Base-by-base conservation (phyloP, 2,797 vertebrate genomes). In the Girardinus metallicus region DNA sequence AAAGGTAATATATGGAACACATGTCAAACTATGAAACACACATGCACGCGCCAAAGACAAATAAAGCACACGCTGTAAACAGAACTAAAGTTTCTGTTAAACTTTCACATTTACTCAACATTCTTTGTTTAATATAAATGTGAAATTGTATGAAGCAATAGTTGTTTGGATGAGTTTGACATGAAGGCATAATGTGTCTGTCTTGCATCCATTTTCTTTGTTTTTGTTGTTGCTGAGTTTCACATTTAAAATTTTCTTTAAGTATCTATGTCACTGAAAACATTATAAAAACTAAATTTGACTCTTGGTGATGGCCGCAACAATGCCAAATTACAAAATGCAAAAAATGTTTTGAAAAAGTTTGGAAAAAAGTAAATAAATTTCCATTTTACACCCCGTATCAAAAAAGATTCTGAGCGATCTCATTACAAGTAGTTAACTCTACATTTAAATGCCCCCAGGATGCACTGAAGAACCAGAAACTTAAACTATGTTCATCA, bases 1-100 rank as follows among this genome's bases (percentile, higher is more conserved):
- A 66, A 74, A 74, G 51, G 51, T 76, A 75, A 41, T 51, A 77
- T 76, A 76, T 76, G 74, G 75, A 86, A 85, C 36, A 2, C 41
- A 51, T 78, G 76, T 74, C 47, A 78, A 79, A 78, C 55, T 64
- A 71, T 68, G 60, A 3, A 57, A 51, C 12, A 34, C 21, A 57
- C 29, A 47, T 71, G 43, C n/a, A 71, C 39, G 8, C 5, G 12
- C 23, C 41, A 23, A 44, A 62, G 11, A 55, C 36, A 68, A 68
- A 26, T 9, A 41, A 29, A 15, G 11, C 12, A 55, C 34, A 41
- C 6, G 36, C 26, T 47, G 21, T 23, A 49, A 66, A 15, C 23
- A 36, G 26, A 73, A 72, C 9, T 0, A 21, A 18, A 39, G 31
- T 36, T 34, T 64, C 16, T 64, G 34, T 21, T 64, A 43, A 43